These are phyloP conservation scores for Mesocentrotus franciscanus DNA, from an alignment of 53 echinoderm and acorn worm species.

Conservation along the genomic window DNA sequence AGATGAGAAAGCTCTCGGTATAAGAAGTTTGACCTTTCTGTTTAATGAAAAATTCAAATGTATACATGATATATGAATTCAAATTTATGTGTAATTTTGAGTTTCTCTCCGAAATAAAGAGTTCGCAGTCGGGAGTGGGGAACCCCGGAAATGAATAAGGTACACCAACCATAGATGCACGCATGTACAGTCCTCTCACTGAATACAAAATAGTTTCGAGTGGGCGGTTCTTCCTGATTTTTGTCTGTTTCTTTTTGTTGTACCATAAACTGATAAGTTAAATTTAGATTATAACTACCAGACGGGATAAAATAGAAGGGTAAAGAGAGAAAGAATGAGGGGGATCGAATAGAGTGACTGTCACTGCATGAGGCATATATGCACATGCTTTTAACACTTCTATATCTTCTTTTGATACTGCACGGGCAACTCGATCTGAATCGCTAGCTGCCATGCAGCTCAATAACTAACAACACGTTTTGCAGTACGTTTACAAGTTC, in stretches of 20 bases:
- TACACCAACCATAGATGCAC: background rate
- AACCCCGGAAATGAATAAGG: background rate
- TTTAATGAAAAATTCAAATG: background rate
- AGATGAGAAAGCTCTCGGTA: background rate
- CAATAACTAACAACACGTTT: too few relatives aligned
- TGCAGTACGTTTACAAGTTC: too few relatives aligned
- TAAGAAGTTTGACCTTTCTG: background rate
- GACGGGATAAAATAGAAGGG: background rate
- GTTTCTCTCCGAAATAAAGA: background rate
- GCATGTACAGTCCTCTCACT: too few relatives aligned
- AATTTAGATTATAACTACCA: background rate
- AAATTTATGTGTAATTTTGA: background rate
- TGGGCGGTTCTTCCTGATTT: background rate
- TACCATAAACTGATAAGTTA: background rate
- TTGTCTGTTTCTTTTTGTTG: background rate
- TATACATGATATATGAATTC: background rate
- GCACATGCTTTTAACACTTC: background rate
- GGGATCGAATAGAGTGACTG: background rate
- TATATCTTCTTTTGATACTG: conserved; percentile 24
- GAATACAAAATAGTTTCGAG: background rate
- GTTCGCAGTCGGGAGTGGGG: background rate
- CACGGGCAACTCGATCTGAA: too few relatives aligned
- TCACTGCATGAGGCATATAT: too few relatives aligned
- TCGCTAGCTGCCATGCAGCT: too few relatives aligned
- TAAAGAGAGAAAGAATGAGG: background rate